Evolutionary conservation across 1,140 invertebrate species (phyloP), one percentile per base, ranked within the genome.

Genomic region (Megalonaias nervosa): DNA sequence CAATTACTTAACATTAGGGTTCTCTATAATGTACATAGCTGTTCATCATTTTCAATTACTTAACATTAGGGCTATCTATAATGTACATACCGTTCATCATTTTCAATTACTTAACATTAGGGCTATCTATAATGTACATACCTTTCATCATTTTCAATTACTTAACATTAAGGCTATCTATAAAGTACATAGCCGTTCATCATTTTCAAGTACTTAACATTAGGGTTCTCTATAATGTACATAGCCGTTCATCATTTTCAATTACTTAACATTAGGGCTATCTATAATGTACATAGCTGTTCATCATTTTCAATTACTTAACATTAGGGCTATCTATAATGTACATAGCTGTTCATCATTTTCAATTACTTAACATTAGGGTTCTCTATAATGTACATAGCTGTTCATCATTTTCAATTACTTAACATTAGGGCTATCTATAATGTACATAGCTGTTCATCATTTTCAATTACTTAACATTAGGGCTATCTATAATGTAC

Each of bases 81-180:
- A 69, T 21, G n/a, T 56, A 77, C 64, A 61, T 92, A 95, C 82
- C 93, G 92, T 71, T 87, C 70, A 80, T 84, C 80, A 56, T 86
- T 71, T 12, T 76, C 69, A 80, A 88, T 84, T n/a, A n/a, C n/a
- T n/a, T n/a, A n/a, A n/a, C n/a, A n/a, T n/a, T n/a, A n/a, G n/a
- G n/a, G n/a, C n/a, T n/a, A n/a, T n/a, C n/a, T n/a, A n/a, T n/a
- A n/a, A n/a, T n/a, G n/a, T n/a, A n/a, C n/a, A n/a, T n/a, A 31
- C 31, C 31, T 1, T 31, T 31, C 5, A 5, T 31, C 31, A 31
- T 31, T 31, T n/a, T n/a, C n/a, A n/a, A n/a, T n/a, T n/a, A n/a
- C n/a, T n/a, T n/a, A n/a, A n/a, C n/a, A n/a, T n/a, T n/a, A n/a
- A 31, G 12, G 31, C 9, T 38, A 62, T 71, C 16, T 23, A 13